These are phyloP conservation scores for Dastarcus helophoroides DNA, from an alignment of 2,888 invertebrate genomes.

Conservation along the genomic window DNA sequence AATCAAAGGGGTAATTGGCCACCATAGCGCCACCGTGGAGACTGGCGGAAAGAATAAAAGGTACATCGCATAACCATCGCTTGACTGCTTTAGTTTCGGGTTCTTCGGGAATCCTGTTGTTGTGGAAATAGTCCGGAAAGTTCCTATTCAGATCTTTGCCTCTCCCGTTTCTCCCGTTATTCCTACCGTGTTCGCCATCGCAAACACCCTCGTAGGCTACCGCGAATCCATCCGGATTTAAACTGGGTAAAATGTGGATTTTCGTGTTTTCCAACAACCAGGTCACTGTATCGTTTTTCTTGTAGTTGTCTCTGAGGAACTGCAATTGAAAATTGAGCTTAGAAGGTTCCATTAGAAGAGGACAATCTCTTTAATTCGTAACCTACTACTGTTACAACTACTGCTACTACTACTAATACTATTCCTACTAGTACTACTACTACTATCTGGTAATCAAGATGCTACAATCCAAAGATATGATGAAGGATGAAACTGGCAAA, in stretches of 20 bases:
- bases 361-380: too few relatives aligned
- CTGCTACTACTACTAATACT: too few relatives aligned
- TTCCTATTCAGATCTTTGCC: constrained; percentile 45
- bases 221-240: constrained; percentile 66
- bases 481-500: too few relatives aligned
- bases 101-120: constrained; percentile 36
- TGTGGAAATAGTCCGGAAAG: constrained; percentile 48
- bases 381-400: too few relatives aligned
- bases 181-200: constrained; percentile 22
- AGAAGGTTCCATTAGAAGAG: too few relatives aligned
- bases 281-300: constrained; percentile 37
- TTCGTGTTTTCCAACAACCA: constrained; percentile 54
- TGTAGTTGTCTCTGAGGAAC: constrained; percentile 39
- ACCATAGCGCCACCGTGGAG: constrained; percentile 57
- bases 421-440: too few relatives aligned
- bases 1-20: constrained; percentile 60
- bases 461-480: too few relatives aligned
- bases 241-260: constrained; percentile 60
- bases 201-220: constrained; percentile 23
- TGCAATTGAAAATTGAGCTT: constrained; percentile 20
- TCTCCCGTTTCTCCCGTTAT: constrained; percentile 21
- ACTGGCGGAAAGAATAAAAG: constrained; percentile 52
- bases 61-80: constrained; percentile 44
- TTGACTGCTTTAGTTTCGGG: constrained; percentile 48
- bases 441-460: too few relatives aligned